A percentile compares a stretch with the other conserved stretches of the same genome.
phyloP scores from a whole-genome alignment of 2,888 invertebrate genomes.

The Cepaea hortensis region DNA sequence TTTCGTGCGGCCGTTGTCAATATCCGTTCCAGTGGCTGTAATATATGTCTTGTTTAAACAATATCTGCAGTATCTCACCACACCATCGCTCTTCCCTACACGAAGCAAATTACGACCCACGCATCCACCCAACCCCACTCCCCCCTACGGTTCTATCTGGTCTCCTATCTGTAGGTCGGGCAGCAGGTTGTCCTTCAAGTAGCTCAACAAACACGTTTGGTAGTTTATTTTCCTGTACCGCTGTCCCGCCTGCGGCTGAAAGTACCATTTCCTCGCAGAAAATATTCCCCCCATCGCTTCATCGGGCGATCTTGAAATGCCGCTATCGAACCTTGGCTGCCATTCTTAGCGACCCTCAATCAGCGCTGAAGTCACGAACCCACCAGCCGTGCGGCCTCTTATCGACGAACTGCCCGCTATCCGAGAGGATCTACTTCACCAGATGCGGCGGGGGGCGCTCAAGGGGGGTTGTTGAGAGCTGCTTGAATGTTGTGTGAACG shows the following conservation, averaged over 20 bases:
- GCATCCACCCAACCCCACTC: no score
- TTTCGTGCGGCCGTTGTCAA: no score
- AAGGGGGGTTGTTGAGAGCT: background rate
- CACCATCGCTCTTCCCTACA: no score
- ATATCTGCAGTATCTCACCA: no score
- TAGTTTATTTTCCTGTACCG: background rate
- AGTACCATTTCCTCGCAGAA: constrained; percentile 10
- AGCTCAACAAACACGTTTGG: no score
- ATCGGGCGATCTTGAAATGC: background rate
- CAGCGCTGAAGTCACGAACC: constrained; percentile 35
- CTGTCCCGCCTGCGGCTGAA: background rate
- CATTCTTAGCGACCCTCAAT: constrained; percentile 24
- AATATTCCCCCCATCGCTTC: background rate
- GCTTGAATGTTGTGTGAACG: constrained; percentile 13
- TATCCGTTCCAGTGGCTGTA: no score
- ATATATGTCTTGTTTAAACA: no score
- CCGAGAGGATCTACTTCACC: constrained; percentile 29
- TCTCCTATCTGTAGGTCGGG: no score
- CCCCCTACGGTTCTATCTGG: no score
- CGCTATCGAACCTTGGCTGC: constrained; percentile 30
- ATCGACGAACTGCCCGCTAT: constrained; percentile 42
- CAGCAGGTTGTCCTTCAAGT: no score
- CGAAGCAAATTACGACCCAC: no score
- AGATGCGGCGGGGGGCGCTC: background rate
- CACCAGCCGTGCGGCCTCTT: constrained; percentile 43